Conservation (phyloP, 2,113 vertebrate genomes). For the Apus apus region DNA sequence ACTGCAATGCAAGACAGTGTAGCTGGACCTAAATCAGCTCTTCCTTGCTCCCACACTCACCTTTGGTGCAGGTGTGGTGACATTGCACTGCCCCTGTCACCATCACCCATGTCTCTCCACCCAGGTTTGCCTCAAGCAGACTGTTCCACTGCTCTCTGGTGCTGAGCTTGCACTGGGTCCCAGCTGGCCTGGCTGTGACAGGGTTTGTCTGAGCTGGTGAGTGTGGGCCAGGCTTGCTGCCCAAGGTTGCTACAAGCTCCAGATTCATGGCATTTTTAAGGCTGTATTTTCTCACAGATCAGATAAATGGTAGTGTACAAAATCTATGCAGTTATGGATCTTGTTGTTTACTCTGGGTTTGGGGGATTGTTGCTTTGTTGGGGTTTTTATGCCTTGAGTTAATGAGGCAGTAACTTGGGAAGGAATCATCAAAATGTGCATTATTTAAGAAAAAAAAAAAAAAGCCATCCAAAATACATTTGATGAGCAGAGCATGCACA, state of each 20-base stretch:
- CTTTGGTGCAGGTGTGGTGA: background rate
- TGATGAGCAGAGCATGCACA: background rate
- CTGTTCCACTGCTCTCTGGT: background rate
- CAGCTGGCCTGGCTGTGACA: accelerated
- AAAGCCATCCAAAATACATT: background rate
- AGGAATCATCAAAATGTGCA: background rate
- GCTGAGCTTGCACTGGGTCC: background rate
- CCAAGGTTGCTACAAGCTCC: background rate
- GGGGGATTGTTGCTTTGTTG: background rate
- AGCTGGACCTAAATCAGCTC: background rate
- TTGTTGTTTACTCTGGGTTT: background rate
- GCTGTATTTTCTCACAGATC: background rate
- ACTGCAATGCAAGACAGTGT: background rate
- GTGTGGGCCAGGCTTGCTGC: background rate
- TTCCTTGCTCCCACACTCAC: background rate
- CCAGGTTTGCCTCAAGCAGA: background rate
- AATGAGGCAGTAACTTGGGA: background rate
- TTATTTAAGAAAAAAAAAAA: background rate
- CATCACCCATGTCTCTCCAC: background rate
- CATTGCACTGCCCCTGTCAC: no score
- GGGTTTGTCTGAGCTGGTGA: accelerated
- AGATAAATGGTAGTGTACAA: accelerated
- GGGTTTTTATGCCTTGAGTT: background rate
- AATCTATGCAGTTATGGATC: background rate
- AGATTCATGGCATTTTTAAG: background rate